A percentile compares a stretch with the other conserved stretches of the same genome.
Conservation (phyloP, 2,797 vertebrate genomes). For the Bufotes viridis region DNA sequence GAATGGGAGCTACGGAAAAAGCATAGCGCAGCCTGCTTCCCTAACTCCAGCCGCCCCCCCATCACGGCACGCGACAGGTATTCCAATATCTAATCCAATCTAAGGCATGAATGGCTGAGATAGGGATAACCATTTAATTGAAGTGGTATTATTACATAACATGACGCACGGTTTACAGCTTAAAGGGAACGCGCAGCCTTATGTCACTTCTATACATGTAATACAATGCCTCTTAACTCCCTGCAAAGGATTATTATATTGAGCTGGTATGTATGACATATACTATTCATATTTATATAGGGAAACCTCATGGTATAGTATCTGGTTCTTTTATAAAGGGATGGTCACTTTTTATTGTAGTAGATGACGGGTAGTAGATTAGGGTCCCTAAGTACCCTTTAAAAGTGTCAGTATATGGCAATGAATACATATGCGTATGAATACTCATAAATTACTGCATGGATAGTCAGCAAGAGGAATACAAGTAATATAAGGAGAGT, state of each 20-base stretch:
- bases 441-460: no score
- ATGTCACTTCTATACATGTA: neutral
- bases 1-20: no score
- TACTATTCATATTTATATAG: neutral
- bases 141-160: no score
- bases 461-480: no score
- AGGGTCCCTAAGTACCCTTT: neutral
- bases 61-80: no score
- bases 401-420: neutral
- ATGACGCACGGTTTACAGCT: no score
- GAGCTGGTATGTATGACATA: neutral
- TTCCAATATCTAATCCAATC: no score
- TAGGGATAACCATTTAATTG: no score
- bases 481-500: no score
- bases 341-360: neutral
- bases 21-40: no score
- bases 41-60: no score
- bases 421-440: neutral
- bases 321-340: neutral
- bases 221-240: neutral
- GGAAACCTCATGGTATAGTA: neutral
- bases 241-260: neutral
- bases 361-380: neutral
- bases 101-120: no score
- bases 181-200: neutral